phyloP scores from a whole-genome alignment of 2,113 vertebrate species.

The Benthochromis sp. region DNA sequence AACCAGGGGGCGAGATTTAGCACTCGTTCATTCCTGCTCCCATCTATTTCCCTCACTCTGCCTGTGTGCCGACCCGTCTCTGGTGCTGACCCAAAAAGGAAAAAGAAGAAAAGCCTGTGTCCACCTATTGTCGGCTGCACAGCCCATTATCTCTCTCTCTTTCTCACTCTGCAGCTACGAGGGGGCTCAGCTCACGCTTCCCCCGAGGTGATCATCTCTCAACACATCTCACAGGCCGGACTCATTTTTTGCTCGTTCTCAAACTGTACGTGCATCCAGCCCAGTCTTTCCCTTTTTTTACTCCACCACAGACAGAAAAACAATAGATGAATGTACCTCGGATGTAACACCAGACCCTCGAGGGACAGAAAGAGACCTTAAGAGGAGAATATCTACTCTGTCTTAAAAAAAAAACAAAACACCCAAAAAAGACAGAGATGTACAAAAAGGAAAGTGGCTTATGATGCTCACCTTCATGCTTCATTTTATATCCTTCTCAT shows the following conservation, averaged over 20 bases:
- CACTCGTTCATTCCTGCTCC: constrained; percentile 29
- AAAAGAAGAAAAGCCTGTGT: constrained; percentile 2
- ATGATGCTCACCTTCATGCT: constrained; percentile 2
- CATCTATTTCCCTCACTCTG: constrained; percentile 17
- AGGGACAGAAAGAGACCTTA: neutral
- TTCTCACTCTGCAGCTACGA: constrained; percentile 1
- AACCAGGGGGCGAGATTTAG: constrained; percentile 48
- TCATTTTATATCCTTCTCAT: neutral
- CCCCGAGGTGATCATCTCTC: constrained; percentile 54
- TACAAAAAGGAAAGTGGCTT: neutral
- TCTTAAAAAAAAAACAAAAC: neutral
- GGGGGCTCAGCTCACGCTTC: constrained; percentile 3
- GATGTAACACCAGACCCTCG: constrained; percentile 6
- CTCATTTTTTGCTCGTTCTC: constrained; percentile 9
- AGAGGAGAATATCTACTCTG: neutral
- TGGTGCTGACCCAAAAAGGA: constrained; percentile 51
- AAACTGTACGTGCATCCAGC: constrained; percentile 23
- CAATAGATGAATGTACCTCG: constrained; percentile 25
- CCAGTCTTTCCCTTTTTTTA: constrained; percentile 18
- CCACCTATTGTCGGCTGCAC: constrained; percentile 21
- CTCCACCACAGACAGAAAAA: constrained; percentile 16
- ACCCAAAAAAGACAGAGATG: neutral
- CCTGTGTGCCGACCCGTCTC: constrained; percentile 38
- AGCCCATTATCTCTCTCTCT: constrained; percentile 15
- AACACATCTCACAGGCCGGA: constrained; percentile 14